These are phyloP conservation scores for Apocheima hispidaria DNA, from an alignment of 2,888 invertebrate species.

Conservation along the genomic window DNA sequence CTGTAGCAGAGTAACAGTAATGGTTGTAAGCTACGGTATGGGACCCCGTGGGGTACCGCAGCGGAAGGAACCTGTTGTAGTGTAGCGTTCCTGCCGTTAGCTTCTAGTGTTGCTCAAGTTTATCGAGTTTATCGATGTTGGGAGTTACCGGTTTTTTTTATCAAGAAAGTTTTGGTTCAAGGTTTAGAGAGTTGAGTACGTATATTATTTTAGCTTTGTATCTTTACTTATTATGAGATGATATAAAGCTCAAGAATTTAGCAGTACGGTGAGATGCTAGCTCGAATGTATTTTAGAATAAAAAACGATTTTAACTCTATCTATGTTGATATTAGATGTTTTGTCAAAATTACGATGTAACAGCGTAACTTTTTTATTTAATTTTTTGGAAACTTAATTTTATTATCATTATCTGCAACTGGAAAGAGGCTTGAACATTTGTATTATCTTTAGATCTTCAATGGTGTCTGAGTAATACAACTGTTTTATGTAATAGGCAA, in stretches of 20 bases:
- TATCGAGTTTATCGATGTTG: conserved; percentile 14
- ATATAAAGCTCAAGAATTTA: background rate
- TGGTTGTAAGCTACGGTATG: conserved; percentile 25
- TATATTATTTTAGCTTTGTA: background rate
- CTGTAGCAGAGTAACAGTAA: conserved; percentile 21
- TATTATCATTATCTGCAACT: no score
- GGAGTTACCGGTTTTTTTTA: no score
- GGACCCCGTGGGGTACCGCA: conserved; percentile 23
- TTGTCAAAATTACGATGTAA: no score
- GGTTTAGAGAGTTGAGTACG: background rate
- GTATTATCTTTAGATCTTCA: no score
- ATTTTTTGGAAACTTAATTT: no score
- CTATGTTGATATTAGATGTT: no score
- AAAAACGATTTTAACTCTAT: no score
- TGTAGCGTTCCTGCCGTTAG: conserved; percentile 12
- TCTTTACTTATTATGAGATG: background rate
- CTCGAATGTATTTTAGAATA: background rate
- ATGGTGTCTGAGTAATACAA: no score
- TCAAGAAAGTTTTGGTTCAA: background rate
- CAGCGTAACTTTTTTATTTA: no score
- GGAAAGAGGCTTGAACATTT: no score
- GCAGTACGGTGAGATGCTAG: background rate
- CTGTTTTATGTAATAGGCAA: no score
- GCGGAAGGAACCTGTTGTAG: conserved; percentile 17
- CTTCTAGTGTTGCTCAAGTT: conserved; percentile 7